Evolutionary conservation across 2,797 vertebrate species (phyloP).

Genomic region (Glossophaga mutica): DNA sequence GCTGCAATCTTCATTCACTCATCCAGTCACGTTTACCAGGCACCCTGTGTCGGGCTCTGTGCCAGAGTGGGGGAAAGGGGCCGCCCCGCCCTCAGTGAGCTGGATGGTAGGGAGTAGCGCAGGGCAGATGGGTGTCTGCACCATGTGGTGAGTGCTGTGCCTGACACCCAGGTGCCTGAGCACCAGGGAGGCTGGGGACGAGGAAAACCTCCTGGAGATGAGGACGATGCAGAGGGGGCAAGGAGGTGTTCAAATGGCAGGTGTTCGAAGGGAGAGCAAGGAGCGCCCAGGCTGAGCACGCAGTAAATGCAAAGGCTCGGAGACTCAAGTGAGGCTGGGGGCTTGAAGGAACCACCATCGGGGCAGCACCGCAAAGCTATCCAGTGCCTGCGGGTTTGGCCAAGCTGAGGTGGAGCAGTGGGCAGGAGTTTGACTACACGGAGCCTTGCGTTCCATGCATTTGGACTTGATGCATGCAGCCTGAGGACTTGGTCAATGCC

Average conservation of each 20-base stretch:
- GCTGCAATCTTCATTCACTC: no score
- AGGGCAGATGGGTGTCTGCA: no score
- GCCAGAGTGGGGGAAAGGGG: neutral
- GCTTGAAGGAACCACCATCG: neutral
- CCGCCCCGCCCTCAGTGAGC: neutral
- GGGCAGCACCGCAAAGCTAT: neutral
- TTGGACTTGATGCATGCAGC: neutral
- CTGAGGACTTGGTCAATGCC: neutral
- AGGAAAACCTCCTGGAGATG: neutral
- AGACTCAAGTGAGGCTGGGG: neutral
- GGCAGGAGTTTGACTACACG: neutral
- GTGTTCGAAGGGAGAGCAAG: neutral
- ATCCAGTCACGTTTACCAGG: neutral
- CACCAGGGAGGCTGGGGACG: neutral
- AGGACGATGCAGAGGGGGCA: neutral
- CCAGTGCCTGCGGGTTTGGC: accelerated
- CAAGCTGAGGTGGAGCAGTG: neutral
- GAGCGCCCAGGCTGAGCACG: neutral
- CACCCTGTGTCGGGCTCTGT: neutral
- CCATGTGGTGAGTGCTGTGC: neutral
- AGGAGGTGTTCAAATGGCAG: neutral
- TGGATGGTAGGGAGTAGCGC: neutral
- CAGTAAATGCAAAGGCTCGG: neutral
- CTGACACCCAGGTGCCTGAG: neutral
- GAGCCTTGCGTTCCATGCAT: neutral